These are phyloP conservation scores for Syngnathus acus DNA, from an alignment of 2,797 vertebrate species.

Conservation along the genomic window DNA sequence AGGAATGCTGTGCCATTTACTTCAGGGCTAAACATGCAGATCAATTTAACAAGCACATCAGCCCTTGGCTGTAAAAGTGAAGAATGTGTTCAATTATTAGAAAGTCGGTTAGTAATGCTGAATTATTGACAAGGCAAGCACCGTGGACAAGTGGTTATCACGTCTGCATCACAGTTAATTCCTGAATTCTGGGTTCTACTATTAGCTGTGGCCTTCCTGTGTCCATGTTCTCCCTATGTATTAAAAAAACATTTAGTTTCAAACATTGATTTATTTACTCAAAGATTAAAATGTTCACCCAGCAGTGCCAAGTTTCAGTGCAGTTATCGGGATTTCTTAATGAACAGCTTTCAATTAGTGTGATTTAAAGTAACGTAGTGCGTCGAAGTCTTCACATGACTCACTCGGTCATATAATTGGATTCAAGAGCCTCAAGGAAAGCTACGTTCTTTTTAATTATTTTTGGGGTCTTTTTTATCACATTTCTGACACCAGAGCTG, in stretches of 20 bases:
- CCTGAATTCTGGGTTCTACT: background rate
- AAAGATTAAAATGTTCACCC: background rate
- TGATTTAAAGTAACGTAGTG: background rate
- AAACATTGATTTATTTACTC: background rate
- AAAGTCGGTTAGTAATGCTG: background rate
- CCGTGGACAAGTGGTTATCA: background rate
- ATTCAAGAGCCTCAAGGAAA: background rate
- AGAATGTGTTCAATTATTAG: background rate
- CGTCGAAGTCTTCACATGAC: background rate
- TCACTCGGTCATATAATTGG: background rate
- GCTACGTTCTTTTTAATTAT: background rate
- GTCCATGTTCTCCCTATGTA: no score
- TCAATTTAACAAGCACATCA: background rate
- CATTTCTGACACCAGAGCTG: slow-evolving; percentile 1
- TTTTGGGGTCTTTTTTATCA: background rate
- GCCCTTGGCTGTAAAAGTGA: background rate
- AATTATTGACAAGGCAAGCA: background rate
- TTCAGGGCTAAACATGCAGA: background rate
- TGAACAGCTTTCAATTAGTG: background rate
- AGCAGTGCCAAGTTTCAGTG: background rate
- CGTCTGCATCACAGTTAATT: background rate
- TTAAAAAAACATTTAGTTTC: no score
- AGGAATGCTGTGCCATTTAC: background rate
- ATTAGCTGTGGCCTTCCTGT: no score
- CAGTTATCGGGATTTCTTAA: background rate